phyloP scores from a whole-genome alignment of 2,113 vertebrate genomes.

The Callithrix jacchus region DNA sequence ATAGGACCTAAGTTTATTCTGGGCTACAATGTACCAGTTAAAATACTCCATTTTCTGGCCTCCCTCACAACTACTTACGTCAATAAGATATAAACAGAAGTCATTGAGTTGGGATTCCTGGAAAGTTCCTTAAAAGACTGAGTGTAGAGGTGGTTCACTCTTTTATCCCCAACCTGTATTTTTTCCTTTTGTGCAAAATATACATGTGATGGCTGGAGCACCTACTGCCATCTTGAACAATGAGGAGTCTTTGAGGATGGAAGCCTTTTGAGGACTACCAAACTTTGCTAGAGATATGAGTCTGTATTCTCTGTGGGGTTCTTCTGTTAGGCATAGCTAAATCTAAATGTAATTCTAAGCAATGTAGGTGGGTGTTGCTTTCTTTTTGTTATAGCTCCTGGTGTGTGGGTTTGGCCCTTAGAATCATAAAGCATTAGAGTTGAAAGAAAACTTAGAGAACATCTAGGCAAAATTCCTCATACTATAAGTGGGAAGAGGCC shows the following conservation, averaged over 20 bases:
- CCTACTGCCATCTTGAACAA: neutral
- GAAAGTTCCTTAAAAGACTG: neutral
- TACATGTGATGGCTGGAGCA: neutral
- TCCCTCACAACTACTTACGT: neutral
- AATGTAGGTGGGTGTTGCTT: no score
- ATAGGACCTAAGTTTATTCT: neutral
- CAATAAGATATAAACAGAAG: neutral
- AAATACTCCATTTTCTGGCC: neutral
- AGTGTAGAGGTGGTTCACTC: fast-evolving
- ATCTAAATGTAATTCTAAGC: neutral
- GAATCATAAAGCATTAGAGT: neutral
- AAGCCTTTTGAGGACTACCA: neutral
- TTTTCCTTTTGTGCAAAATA: neutral
- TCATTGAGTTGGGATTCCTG: neutral
- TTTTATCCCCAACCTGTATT: neutral
- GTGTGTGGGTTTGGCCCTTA: neutral
- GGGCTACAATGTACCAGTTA: neutral
- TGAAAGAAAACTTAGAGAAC: neutral
- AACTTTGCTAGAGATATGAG: neutral
- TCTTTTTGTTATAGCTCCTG: neutral
- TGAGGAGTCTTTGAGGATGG: neutral
- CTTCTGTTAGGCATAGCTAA: neutral
- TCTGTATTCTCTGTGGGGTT: neutral
- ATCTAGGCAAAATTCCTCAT: neutral
- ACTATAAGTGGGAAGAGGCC: neutral